phyloP scores from a whole-genome alignment of 2,888 invertebrate species.

The Sarcophaga rosellei region DNA sequence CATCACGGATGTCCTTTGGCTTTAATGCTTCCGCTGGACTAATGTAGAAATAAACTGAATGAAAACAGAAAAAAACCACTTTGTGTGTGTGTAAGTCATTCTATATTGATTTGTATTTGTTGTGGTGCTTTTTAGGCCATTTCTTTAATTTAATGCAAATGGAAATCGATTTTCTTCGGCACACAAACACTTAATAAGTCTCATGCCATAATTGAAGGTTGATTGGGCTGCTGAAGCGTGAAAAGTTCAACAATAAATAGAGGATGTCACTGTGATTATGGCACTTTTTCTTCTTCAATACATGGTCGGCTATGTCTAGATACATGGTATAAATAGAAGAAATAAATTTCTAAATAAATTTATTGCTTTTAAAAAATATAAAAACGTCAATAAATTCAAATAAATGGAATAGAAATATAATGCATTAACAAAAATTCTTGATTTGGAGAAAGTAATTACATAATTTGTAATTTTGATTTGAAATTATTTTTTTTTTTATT shows the following conservation, averaged over 20 bases:
- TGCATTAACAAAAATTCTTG: too few relatives aligned
- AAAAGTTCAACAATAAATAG: slow-evolving; percentile 19
- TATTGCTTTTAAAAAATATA: background rate
- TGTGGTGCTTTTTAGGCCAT: slow-evolving; percentile 9
- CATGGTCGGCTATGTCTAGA: background rate
- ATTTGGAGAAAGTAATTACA: too few relatives aligned
- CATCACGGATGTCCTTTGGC: slow-evolving; percentile 58
- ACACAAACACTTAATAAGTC: background rate
- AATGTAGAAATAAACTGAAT: slow-evolving; percentile 18
- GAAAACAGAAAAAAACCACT: background rate
- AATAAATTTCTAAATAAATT: background rate
- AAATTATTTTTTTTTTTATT: too few relatives aligned
- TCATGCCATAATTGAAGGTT: slow-evolving; percentile 14
- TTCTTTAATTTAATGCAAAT: slow-evolving; percentile 56
- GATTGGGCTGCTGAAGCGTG: slow-evolving; percentile 2
- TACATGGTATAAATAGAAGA: background rate
- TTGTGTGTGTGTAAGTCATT: background rate
- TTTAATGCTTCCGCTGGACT: slow-evolving; percentile 52
- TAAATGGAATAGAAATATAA: background rate
- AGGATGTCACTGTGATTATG: slow-evolving; percentile 18
- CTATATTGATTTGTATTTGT: slow-evolving; percentile 24
- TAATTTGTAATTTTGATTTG: too few relatives aligned
- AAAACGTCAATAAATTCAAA: background rate
- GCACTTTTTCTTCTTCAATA: slow-evolving; percentile 2
- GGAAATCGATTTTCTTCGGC: slow-evolving; percentile 36